These are phyloP conservation scores for Cassiopea andromeda DNA, from an alignment of 30 jellyfish, hydroid and myxozoan species.

Conservation along the genomic window DNA sequence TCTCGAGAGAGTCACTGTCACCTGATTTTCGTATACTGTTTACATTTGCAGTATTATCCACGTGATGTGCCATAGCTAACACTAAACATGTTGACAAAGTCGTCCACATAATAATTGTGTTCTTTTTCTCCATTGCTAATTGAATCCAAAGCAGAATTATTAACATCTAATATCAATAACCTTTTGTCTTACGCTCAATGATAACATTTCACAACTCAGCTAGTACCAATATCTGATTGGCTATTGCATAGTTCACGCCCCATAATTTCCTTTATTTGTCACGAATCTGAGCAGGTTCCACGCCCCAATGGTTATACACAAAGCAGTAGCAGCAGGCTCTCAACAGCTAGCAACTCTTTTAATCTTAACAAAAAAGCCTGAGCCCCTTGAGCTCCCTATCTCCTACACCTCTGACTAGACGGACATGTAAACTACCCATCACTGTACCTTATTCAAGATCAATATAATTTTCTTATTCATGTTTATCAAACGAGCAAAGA, in stretches of 20 bases:
- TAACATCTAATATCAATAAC: not conserved
- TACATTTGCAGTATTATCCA: not conserved
- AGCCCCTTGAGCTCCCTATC: too few relatives aligned
- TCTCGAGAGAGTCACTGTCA: not conserved
- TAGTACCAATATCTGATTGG: not conserved
- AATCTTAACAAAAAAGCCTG: too few relatives aligned
- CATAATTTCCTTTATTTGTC: conserved; percentile 62
- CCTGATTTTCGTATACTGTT: not conserved
- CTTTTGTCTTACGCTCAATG: conserved; percentile 17
- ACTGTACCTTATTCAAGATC: too few relatives aligned
- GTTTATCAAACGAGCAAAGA: too few relatives aligned
- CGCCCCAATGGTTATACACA: too few relatives aligned
- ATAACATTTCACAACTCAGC: conserved; percentile 16
- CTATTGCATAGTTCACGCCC: conserved; percentile 57
- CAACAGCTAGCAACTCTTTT: too few relatives aligned
- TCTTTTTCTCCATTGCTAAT: not conserved
- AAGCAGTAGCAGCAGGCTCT: too few relatives aligned
- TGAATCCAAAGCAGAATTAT: not conserved
- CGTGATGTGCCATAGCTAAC: not conserved
- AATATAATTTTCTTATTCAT: too few relatives aligned
- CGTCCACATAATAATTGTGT: not conserved
- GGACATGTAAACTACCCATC: too few relatives aligned
- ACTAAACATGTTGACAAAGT: not conserved
- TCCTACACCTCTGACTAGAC: too few relatives aligned
- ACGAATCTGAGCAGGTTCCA: conserved; percentile 22